Evolutionary conservation across 2,888 invertebrate species (phyloP), one percentile per base, ranked within the genome.

Genomic region (Gymnosoma rotundatum): DNA sequence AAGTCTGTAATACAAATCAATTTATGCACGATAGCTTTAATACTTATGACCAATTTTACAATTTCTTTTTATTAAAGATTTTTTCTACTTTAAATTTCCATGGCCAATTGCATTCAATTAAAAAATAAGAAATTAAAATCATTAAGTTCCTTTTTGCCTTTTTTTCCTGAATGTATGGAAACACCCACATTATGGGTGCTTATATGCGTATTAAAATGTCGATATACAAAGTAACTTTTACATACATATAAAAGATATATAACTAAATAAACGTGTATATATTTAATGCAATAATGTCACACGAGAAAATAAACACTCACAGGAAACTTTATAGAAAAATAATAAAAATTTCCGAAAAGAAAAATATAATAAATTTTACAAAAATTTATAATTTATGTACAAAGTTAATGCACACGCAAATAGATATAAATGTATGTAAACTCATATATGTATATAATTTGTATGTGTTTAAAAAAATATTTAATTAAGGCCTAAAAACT

Each of bases 301-400:
- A 63, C 32, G 63, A 78, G 58, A 78, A 78, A 56, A 63, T 58
- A 74, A 60, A 72, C 48, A 72, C 67, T 36, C 52, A 70, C 75
- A 75, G 83, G 83, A 83, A 83, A 66, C 70, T 83, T 75, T 66
- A 58, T 66, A 66, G 60, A 52, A 78, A 75, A 78, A 64, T 75
- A 69, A 42, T 20, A 69, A 69, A 67, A 76, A 66, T 58, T 36
- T 58, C 56, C 50, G 20, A 25, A 66, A 78, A 14, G 60, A 64
- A 76, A 45, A 72, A 38, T 48, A 18, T 52, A 61, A 64, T 42
- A 74, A 74, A 72, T 72, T 78, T 78, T 74, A 32, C 61, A 67
- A 73, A 78, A 83, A 83, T 74, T 74, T 83, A 75, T 83, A 75
- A 83, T 83, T 83, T 83, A 83, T 79, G 83, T 79, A 70, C 70